Conservation (phyloP, 1,140 invertebrate species). For the Caenorhabditis inopinata region DNA sequence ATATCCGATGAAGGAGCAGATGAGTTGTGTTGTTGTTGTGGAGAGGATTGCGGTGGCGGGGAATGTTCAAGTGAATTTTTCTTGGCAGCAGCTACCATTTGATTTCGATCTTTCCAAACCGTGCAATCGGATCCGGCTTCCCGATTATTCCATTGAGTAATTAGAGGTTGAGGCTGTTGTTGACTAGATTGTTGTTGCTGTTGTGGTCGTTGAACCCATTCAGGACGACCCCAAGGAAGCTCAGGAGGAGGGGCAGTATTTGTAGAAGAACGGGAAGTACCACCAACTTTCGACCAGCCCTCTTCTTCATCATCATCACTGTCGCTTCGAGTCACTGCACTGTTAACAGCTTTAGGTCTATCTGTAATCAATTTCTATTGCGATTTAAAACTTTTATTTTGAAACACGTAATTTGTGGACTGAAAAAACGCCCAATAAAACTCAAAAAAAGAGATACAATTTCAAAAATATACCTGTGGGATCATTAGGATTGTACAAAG, state of each 20-base stretch:
- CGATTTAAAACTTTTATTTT: background rate
- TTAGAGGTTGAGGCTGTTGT: background rate
- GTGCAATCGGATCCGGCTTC: background rate
- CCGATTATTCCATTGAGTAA: background rate
- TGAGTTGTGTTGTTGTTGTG: background rate
- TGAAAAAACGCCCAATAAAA: too few relatives aligned
- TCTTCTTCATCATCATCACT: slow-evolving; percentile 14
- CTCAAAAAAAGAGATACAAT: too few relatives aligned
- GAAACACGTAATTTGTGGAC: too few relatives aligned
- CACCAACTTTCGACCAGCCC: slow-evolving; percentile 5
- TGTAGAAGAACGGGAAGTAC: background rate
- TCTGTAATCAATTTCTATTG: background rate
- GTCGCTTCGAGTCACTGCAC: background rate
- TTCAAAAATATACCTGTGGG: background rate
- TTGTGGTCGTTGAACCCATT: background rate
- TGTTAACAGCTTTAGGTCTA: background rate
- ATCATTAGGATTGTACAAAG: background rate
- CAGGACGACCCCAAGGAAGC: background rate
- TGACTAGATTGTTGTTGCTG: background rate
- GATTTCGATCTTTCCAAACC: slow-evolving; percentile 9
- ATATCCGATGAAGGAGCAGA: background rate
- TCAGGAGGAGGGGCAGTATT: background rate
- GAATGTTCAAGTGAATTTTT: background rate
- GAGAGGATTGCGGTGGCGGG: background rate
- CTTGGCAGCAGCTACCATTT: background rate